These are phyloP conservation scores for Pangasianodon gigas DNA, from an alignment of 2,113 vertebrate species.

Conservation along the genomic window DNA sequence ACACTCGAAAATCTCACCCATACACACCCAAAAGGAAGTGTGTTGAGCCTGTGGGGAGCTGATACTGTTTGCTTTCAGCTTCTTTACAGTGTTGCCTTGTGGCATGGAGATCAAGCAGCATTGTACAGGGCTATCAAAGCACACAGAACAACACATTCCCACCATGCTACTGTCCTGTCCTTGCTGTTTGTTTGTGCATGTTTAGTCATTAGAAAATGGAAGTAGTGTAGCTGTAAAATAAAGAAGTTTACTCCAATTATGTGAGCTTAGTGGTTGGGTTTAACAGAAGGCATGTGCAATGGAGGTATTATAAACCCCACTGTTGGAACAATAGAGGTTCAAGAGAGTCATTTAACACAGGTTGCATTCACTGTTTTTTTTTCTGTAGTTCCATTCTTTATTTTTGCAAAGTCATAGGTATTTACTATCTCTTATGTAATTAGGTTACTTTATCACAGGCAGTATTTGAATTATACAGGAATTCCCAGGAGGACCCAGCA, in stretches of 20 bases:
- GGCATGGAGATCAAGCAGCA: constrained; percentile 89
- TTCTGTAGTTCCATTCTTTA: background rate
- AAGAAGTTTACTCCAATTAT: background rate
- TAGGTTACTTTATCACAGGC: background rate
- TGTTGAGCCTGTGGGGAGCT: background rate
- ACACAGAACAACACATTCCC: constrained; percentile 58
- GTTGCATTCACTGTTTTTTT: background rate
- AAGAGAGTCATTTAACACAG: background rate
- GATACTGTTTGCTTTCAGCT: constrained; percentile 77
- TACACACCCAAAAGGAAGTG: background rate
- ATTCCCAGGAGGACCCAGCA: background rate
- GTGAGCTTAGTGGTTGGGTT: background rate
- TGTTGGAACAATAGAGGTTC: background rate
- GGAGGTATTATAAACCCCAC: background rate
- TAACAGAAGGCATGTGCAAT: background rate
- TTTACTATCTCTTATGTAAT: background rate
- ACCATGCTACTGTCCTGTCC: background rate
- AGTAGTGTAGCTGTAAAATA: background rate
- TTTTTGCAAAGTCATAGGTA: background rate
- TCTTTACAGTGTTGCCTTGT: constrained; percentile 87
- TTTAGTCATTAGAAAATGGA: background rate
- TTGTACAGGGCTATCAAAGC: constrained; percentile 95
- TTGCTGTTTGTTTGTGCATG: background rate
- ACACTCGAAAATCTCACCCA: background rate
- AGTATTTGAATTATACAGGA: background rate